Evolutionary conservation across 1,140 invertebrate species (phyloP).

Genomic region (Drosophila pachea): DNA sequence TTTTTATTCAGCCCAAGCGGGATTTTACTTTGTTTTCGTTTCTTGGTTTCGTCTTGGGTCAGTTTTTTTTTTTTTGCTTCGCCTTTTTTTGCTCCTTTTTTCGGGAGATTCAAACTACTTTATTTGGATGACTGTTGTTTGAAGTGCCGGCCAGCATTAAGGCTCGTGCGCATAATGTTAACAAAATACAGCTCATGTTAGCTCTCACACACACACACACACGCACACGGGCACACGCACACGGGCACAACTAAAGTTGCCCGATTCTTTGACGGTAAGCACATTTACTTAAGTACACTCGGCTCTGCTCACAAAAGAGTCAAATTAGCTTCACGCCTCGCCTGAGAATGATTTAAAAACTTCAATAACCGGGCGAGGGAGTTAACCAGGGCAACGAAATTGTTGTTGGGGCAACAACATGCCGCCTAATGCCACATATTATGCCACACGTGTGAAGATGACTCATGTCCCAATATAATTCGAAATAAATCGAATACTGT

Average conservation of each 20-base stretch:
- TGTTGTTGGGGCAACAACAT: background rate
- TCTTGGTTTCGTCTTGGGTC: background rate
- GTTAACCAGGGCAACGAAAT: background rate
- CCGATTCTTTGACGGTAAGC: conserved; percentile 5
- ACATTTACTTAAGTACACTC: background rate
- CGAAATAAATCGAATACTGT: background rate
- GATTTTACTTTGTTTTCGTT: conserved; percentile 44
- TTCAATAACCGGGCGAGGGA: background rate
- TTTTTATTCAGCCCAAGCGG: conserved; percentile 60
- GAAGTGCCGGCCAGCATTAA: conserved; percentile 50
- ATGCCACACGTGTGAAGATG: conserved; percentile 1
- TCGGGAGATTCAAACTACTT: conserved; percentile 62
- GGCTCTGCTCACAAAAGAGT: background rate
- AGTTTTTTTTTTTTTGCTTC: background rate
- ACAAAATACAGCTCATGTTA: background rate
- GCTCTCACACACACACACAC: background rate
- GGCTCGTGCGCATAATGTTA: background rate
- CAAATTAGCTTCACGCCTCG: background rate
- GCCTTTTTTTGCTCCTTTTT: background rate
- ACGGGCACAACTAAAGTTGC: background rate
- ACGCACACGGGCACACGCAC: background rate
- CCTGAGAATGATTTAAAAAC: conserved; percentile 4
- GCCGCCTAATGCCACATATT: background rate
- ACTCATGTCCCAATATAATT: background rate
- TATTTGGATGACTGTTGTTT: conserved; percentile 64